A percentile compares a stretch with the other conserved stretches of the same genome.
Evolutionary conservation across 2,888 invertebrate species (phyloP).

Genomic region (Opisthograptis luteolata): DNA sequence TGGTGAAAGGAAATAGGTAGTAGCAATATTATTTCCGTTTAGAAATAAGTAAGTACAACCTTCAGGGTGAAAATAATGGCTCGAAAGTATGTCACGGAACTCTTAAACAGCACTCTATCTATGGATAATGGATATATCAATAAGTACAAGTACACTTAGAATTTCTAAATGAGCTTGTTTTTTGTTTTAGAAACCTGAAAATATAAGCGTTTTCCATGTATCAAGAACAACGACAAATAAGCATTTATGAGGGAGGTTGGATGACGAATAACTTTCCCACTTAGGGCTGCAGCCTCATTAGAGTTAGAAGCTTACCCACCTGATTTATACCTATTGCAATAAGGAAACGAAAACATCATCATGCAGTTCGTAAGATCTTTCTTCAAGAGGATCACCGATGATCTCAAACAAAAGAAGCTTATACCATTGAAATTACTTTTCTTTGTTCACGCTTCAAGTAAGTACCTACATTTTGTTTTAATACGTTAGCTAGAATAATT

Average conservation of each 20-base stretch:
- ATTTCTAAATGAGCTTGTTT: no score
- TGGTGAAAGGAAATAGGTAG: no score
- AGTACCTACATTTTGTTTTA: slow-evolving; percentile 60
- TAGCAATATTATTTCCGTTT: no score
- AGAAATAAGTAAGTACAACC: no score
- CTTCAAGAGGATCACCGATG: slow-evolving; percentile 87
- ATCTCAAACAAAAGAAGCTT: slow-evolving; percentile 88
- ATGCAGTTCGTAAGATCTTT: slow-evolving; percentile 86
- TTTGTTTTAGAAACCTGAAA: slow-evolving; percentile 57
- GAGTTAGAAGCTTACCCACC: neutral
- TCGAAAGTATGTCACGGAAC: no score
- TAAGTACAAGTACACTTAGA: no score
- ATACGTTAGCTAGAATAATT: neutral
- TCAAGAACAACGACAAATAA: slow-evolving; percentile 54
- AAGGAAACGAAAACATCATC: slow-evolving; percentile 49
- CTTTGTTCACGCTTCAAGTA: slow-evolving; percentile 91
- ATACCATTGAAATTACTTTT: slow-evolving; percentile 90
- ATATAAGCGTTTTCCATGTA: slow-evolving; percentile 66
- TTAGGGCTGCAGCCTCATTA: slow-evolving; percentile 36
- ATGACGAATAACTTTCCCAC: slow-evolving; percentile 65
- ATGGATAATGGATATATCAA: no score
- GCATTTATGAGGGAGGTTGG: slow-evolving; percentile 61
- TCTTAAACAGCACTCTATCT: no score
- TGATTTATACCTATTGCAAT: slow-evolving; percentile 8
- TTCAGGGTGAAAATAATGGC: no score